These are phyloP conservation scores for Microcaecilia unicolor DNA, from an alignment of 2,797 vertebrate genomes.

Conservation along the genomic window DNA sequence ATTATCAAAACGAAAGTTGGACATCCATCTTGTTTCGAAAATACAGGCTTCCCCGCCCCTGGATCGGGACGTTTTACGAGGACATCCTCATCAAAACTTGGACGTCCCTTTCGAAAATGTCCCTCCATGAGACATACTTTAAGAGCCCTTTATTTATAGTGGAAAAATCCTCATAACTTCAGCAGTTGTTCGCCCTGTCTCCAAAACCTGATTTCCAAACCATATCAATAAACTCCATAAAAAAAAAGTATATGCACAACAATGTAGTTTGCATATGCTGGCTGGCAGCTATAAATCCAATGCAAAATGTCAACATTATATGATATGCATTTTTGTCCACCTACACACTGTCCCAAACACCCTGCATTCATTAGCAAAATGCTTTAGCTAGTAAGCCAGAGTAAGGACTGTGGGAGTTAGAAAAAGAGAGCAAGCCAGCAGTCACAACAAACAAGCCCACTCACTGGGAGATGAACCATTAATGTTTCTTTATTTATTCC, in stretches of 20 bases:
- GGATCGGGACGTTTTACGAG: too few species aligned
- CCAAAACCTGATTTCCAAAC: slow-evolving; percentile 20
- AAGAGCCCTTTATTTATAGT: too few species aligned
- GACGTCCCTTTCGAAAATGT: too few species aligned
- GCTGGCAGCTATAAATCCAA: slow-evolving; percentile 32
- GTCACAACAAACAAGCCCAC: slow-evolving; percentile 53
- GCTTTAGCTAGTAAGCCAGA: slow-evolving; percentile 57
- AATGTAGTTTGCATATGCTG: slow-evolving; percentile 17
- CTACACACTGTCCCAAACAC: slow-evolving; percentile 60
- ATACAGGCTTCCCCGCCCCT: too few species aligned
- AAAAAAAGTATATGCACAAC: slow-evolving; percentile 23
- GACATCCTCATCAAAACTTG: too few species aligned
- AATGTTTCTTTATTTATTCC: slow-evolving; percentile 13
- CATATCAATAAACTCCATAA: slow-evolving; percentile 23
- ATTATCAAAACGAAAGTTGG: too few species aligned
- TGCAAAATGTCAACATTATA: slow-evolving; percentile 40
- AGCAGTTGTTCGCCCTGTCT: slow-evolving; percentile 14
- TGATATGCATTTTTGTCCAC: slow-evolving; percentile 53
- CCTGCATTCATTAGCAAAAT: slow-evolving; percentile 66
- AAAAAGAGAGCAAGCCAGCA: slow-evolving; percentile 44
- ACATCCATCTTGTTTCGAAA: too few species aligned
- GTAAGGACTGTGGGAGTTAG: slow-evolving; percentile 42
- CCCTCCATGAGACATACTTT: too few species aligned
- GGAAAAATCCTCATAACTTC: slow-evolving; percentile 1
- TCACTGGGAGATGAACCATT: slow-evolving; percentile 16